These are phyloP conservation scores for Diabrotica balteata DNA, from an alignment of 2,888 invertebrate species.

Conservation along the genomic window DNA sequence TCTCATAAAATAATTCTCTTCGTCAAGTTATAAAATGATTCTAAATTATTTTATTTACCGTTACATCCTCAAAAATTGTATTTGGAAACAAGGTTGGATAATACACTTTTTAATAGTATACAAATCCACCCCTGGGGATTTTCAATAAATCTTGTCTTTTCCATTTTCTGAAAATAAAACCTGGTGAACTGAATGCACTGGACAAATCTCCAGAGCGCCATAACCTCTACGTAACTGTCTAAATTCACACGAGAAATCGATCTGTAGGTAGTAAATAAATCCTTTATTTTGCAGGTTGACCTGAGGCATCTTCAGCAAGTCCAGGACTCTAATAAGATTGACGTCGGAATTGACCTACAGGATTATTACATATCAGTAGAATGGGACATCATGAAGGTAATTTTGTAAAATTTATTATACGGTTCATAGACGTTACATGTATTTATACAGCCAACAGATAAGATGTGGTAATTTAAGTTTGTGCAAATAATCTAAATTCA, in stretches of 20 bases:
- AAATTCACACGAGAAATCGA: slow-evolving; percentile 15
- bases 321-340: slow-evolving; percentile 86
- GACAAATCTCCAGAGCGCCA: slow-evolving; percentile 4
- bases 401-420: slow-evolving; percentile 50
- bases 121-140: not conserved
- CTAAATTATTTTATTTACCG: no score
- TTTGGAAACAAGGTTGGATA: no score
- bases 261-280: slow-evolving; percentile 9
- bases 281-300: slow-evolving; percentile 74
- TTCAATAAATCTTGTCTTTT: not conserved
- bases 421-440: no score
- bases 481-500: no score
- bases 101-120: no score
- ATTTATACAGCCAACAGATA: no score
- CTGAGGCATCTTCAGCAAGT: slow-evolving; percentile 86
- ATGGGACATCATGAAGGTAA: slow-evolving; percentile 97
- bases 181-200: not conserved
- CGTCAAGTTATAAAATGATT: no score
- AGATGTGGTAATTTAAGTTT: no score
- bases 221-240: not conserved
- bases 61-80: no score
- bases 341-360: slow-evolving; percentile 89
- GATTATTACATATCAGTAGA: slow-evolving; percentile 97
- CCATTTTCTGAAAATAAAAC: slow-evolving; percentile 6
- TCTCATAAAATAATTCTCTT: no score